These are phyloP conservation scores for Troides helena DNA, from an alignment of 2,888 invertebrate species.

Conservation along the genomic window DNA sequence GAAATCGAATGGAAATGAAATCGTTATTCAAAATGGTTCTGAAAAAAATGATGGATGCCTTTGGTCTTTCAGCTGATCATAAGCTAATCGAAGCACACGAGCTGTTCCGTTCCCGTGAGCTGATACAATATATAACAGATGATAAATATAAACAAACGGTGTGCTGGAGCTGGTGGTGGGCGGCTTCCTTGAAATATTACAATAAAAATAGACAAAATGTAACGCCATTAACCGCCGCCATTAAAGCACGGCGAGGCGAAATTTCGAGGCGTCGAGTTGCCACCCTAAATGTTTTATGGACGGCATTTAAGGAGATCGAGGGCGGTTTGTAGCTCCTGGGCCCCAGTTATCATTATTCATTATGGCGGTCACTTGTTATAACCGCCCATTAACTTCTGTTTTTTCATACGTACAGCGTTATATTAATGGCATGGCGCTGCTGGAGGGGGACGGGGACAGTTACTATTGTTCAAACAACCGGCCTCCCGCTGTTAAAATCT, in stretches of 20 bases:
- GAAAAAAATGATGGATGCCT: no score
- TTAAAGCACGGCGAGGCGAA: constrained; percentile 18
- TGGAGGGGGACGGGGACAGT: not conserved
- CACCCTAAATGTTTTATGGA: constrained; percentile 20
- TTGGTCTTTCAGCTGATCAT: no score
- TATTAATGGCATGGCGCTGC: not conserved
- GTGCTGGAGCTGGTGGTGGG: no score
- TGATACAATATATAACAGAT: no score
- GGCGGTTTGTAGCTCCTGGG: constrained; percentile 12
- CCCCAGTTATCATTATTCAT: constrained; percentile 9
- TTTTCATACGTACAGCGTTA: constrained; percentile 3
- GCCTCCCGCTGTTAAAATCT: no score
- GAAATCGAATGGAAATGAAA: no score
- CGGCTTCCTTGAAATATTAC: not conserved
- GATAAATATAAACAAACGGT: no score
- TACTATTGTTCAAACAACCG: not conserved
- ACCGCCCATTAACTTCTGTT: constrained; percentile 1
- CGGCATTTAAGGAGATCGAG: constrained; percentile 21
- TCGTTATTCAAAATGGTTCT: no score
- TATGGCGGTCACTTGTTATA: constrained; percentile 16
- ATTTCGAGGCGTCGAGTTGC: constrained; percentile 18
- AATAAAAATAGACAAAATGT: constrained; percentile 7
- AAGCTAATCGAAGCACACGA: no score
- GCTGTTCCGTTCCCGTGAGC: no score
- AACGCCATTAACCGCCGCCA: constrained; percentile 5